Evolutionary conservation across 2,113 vertebrate species (phyloP).

Genomic region (Nesospiza acunhae): DNA sequence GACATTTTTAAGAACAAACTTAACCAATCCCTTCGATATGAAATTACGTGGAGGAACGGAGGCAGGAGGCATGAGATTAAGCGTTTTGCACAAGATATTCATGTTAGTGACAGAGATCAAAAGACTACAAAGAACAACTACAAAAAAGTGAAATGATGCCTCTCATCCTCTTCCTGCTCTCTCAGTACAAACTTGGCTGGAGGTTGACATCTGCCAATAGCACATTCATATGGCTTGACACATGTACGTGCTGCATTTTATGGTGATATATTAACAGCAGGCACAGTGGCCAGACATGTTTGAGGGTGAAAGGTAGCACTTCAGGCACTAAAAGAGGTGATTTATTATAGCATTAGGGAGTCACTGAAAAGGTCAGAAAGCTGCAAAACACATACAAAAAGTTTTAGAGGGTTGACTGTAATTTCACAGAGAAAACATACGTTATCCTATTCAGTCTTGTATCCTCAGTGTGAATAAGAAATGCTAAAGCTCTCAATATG

Average conservation of each 20-base stretch:
- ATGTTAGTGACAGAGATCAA: background rate
- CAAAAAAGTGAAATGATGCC: background rate
- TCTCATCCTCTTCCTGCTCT: background rate
- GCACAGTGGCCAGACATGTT: background rate
- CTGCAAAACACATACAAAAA: background rate
- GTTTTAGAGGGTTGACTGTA: background rate
- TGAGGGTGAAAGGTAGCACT: constrained; percentile 4
- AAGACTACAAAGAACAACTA: background rate
- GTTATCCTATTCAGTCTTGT: background rate
- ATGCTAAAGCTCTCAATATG: background rate
- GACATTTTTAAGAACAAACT: background rate
- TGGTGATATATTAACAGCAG: background rate
- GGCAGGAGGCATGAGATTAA: background rate
- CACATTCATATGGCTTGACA: background rate
- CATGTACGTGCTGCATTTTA: background rate
- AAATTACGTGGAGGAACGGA: background rate
- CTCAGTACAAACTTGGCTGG: background rate
- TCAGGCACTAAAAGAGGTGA: background rate
- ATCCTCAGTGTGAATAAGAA: background rate
- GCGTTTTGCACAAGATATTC: background rate
- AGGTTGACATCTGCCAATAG: background rate
- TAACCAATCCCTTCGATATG: background rate
- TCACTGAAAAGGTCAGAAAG: constrained; percentile 41
- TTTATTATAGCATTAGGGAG: constrained; percentile 30
- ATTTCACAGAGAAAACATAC: background rate